These are phyloP conservation scores for Thera obeliscata DNA, from an alignment of 2,888 invertebrate genomes.

Conservation along the genomic window DNA sequence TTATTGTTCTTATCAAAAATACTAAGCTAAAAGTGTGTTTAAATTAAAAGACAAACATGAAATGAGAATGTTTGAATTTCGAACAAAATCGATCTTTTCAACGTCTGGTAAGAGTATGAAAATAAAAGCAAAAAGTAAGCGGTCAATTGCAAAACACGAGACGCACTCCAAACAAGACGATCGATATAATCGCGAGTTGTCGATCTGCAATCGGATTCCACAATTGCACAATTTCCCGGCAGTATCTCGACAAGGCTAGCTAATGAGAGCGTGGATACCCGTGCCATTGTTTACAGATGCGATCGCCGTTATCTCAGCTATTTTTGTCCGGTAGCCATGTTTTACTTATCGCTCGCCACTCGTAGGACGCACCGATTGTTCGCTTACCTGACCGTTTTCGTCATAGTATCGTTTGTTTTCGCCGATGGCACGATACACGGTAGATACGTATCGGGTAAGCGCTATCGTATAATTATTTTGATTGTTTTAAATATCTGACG, in stretches of 20 bases:
- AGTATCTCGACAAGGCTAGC: slow-evolving; percentile 71
- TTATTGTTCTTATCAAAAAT: too few species aligned
- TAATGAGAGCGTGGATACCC: slow-evolving; percentile 80
- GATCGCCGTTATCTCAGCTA: slow-evolving; percentile 75
- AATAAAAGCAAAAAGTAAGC: slow-evolving; percentile 44
- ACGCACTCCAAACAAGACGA: slow-evolving; percentile 49
- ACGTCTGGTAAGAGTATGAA: background rate
- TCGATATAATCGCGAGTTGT: slow-evolving; percentile 68
- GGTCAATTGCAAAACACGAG: slow-evolving; percentile 28
- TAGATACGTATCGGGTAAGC: slow-evolving; percentile 50
- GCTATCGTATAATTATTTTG: slow-evolving; percentile 58
- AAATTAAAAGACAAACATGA: background rate
- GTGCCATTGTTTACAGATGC: slow-evolving; percentile 81
- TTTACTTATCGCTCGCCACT: slow-evolving; percentile 73
- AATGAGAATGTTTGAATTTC: background rate
- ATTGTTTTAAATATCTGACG: slow-evolving; percentile 51
- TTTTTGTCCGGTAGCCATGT: slow-evolving; percentile 80
- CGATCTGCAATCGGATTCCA: slow-evolving; percentile 67
- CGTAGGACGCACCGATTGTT: slow-evolving; percentile 73
- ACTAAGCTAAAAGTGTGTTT: too few species aligned
- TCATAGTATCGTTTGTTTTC: slow-evolving; percentile 60
- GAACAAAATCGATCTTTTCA: background rate
- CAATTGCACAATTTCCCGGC: slow-evolving; percentile 74
- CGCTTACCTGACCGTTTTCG: slow-evolving; percentile 65
- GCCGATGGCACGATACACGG: slow-evolving; percentile 36